Evolutionary conservation across 2,888 invertebrate species (phyloP), one percentile per base, ranked within the genome.

Genomic region (Pyrrhosoma nymphula): DNA sequence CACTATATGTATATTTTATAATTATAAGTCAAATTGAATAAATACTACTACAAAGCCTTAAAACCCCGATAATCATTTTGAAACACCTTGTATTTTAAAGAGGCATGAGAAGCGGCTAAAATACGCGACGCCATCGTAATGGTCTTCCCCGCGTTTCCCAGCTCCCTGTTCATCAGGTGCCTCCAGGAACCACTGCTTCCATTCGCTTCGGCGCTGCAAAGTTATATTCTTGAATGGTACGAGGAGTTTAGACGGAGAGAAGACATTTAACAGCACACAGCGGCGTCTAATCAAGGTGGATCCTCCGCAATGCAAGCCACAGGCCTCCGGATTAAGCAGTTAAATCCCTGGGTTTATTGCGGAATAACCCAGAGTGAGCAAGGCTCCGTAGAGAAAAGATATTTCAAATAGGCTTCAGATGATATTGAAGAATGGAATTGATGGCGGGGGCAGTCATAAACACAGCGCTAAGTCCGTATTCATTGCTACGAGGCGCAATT

Each of bases 401-500:
- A 35, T 82, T 82, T 82, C 82, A 82, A 82, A 82, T 82, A 35
- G 35, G 35, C 35, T n/a, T n/a, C n/a, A n/a, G n/a, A n/a, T n/a
- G n/a, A n/a, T 82, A 82, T 35, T 82, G 82, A 82, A 82, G 82
- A 82, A 82, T 82, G 82, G 35, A 82, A 82, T 82, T 82, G 35
- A 82, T 69, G 82, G 30, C 35, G 8, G 30, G 6, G 35, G n/a
- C 69, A 35, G 82, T 82, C 82, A 82, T 82, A 82, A 82, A 82
- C 82, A 82, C 82, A 35, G 35, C n/a, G n/a, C 35, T 35, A 82
- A 82, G 82, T 0, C 35, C 30, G n/a, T 16, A 26, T 16, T 35
- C 35, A 35, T 82, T 35, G 35, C 26, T 12, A 35, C 6, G 82
- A 82, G 82, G 26, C 12, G 35, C 35, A 82, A 82, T 82, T 82